Base-by-base conservation (phyloP, 2,113 vertebrate species). In the Vulpes lagopus region DNA sequence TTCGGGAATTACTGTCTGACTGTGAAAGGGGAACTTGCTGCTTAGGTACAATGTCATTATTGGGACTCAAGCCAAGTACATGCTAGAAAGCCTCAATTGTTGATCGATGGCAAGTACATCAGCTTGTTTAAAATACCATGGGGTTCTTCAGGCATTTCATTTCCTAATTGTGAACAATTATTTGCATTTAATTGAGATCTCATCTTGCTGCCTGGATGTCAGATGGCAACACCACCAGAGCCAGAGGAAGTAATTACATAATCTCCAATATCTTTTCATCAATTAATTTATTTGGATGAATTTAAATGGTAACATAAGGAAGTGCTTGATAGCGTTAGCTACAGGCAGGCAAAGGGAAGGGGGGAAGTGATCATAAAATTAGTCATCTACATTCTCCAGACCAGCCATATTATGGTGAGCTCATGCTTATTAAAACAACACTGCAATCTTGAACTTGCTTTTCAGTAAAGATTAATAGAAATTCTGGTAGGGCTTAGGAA, bases 141-240 rank as follows among this genome's bases (percentile, higher is more conserved):
- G 95, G 96, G 95, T 97, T 97, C 96, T 96, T 97, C 65, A 96
- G 92, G 88, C 96, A 96, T 97, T 98, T 98, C 96, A 97, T 97
- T 97, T 97, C 92, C 90, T 97, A 98, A 98, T 97, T 97, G 96
- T 96, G 95, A 97, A 97, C 98, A 98, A 98, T 98, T 98, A 98
- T 97, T 98, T 98, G 97, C 93, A 97, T 98, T 98, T 97, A 97
- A 98, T 97, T 98, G 98, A 97, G 97, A 97, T 96, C 95, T 97
- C 90, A 0, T 97, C 95, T 97, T 97, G 97, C 80, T 97, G 97
- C 95, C 90, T 98, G 94, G 65, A 97, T 97, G 96, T 98, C 96
- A 98, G 97, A 98, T 97, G 97, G 97, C 74, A 97, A 91, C 83
- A 96, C 96, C 94, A 96, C 93, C 90, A 91, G 97, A 97, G 95